Conservation (phyloP, 2,797 vertebrate genomes). For the Chromis chromis region DNA sequence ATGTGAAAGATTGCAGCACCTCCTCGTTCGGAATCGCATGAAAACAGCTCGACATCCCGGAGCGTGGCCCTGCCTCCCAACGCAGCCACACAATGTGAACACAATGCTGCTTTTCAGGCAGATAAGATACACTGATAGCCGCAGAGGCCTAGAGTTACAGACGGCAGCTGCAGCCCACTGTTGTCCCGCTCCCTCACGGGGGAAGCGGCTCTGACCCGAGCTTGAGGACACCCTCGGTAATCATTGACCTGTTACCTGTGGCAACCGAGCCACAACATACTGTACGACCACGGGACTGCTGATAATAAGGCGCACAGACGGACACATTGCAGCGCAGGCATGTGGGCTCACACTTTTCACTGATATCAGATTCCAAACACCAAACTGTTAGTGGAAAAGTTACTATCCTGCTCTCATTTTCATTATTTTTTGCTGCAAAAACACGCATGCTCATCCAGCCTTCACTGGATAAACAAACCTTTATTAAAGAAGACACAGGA, state of each 20-base stretch:
- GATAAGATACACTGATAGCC: conserved; percentile 49
- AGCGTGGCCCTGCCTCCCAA: conserved; percentile 23
- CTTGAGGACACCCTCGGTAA: conserved; percentile 80
- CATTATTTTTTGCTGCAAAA: conserved; percentile 48
- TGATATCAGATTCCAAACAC: conserved; percentile 4
- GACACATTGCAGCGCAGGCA: conserved; percentile 12
- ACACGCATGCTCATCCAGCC: conserved; percentile 47
- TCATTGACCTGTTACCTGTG: conserved; percentile 82
- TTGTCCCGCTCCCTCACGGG: conserved; percentile 50
- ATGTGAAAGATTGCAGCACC: conserved; percentile 4
- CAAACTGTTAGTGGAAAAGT: neutral
- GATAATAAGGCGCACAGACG: conserved; percentile 58
- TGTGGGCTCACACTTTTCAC: conserved; percentile 2
- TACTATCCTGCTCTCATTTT: conserved; percentile 29
- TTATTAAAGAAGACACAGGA: conserved; percentile 31
- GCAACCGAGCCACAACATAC: conserved; percentile 72
- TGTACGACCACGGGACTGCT: conserved; percentile 48
- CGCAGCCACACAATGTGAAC: conserved; percentile 29
- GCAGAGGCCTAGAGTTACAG: conserved; percentile 47
- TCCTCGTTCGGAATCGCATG: neutral
- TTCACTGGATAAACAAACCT: conserved; percentile 35
- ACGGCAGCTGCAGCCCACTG: conserved; percentile 57
- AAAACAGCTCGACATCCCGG: neutral
- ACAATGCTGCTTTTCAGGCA: conserved; percentile 48
- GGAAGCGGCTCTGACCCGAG: conserved; percentile 73